Evolutionary conservation across 2,113 vertebrate genomes (phyloP).

Genomic region (Vanacampus margaritifer): DNA sequence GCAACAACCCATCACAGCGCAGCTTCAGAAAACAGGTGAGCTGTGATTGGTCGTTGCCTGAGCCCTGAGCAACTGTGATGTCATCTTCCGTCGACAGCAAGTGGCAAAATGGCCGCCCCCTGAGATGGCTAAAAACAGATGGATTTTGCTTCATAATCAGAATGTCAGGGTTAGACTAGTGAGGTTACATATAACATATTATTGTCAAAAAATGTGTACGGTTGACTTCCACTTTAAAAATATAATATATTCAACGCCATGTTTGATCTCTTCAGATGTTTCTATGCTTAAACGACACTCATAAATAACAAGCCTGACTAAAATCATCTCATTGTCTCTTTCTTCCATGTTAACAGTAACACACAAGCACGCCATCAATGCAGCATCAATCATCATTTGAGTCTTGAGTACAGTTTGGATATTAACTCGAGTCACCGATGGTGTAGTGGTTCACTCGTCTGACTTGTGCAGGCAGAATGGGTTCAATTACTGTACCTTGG

Average conservation of each 20-base stretch:
- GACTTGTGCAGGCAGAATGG: not conserved
- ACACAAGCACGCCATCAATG: constrained; percentile 34
- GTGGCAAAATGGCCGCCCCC: too few relatives aligned
- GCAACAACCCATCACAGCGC: too few relatives aligned
- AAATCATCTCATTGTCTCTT: constrained; percentile 55
- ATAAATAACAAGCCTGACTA: constrained; percentile 50
- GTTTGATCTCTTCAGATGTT: constrained; percentile 34
- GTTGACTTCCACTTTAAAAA: not conserved
- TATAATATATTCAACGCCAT: not conserved
- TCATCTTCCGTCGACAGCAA: too few relatives aligned
- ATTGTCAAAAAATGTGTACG: too few relatives aligned
- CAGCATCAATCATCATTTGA: not conserved
- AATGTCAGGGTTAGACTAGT: too few relatives aligned
- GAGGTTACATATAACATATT: too few relatives aligned
- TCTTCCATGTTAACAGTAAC: constrained; percentile 53
- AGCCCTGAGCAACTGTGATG: too few relatives aligned
- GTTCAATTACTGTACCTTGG: too few relatives aligned
- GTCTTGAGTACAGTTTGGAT: not conserved
- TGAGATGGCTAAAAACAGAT: too few relatives aligned
- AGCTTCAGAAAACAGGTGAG: too few relatives aligned
- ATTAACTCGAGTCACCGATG: not conserved
- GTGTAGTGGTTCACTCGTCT: not conserved
- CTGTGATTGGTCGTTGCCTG: too few relatives aligned
- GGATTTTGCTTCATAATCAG: too few relatives aligned
- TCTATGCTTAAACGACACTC: constrained; percentile 31